Evolutionary conservation across 2,888 invertebrate genomes (phyloP), one percentile per base, ranked within the genome.

Genomic region (Megamerina dolium): DNA sequence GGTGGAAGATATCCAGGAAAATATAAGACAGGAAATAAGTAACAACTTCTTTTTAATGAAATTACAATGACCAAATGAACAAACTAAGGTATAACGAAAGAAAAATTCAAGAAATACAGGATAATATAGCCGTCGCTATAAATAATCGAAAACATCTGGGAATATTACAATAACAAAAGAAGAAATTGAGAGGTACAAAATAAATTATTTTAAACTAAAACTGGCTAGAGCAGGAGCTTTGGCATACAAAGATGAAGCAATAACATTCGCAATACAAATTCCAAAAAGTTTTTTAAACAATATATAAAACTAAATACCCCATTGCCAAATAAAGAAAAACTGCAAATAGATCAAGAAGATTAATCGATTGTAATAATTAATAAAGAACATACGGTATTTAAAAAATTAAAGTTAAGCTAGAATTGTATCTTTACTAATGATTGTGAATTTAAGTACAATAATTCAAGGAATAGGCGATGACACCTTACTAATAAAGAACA

Each of bases 131-230:
- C n/a, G n/a, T n/a, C n/a, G n/a, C n/a, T n/a, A n/a, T n/a, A n/a
- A n/a, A n/a, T n/a, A n/a, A n/a, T n/a, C n/a, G n/a, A 5, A 10
- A 35, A 6, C 21, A 35, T 14, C 35, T 30, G n/a, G 29, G n/a
- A 29, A 41, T 35, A n/a, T n/a, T n/a, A n/a, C n/a, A n/a, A 35
- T 41, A 19, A 41, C 19, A 13, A 41, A 34, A n/a, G 35, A 41
- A 20, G 35, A 35, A 41, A 41, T 41, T 12, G 20, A 41, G 13
- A 18, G 27, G n/a, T n/a, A n/a, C n/a, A n/a, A n/a, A n/a, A n/a
- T n/a, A n/a, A n/a, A n/a, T n/a, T n/a, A n/a, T n/a, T n/a, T n/a
- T 41, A 35, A 34, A 20, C 20, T 35, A 14, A 41, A 41, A 23
- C 10, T 39, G 16, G 12, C 32, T 5, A 39, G 23, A 32, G 14